Evolutionary conservation across 2,797 vertebrate species (phyloP), one percentile per base, ranked within the genome.

Genomic region (Anguilla anguilla): DNA sequence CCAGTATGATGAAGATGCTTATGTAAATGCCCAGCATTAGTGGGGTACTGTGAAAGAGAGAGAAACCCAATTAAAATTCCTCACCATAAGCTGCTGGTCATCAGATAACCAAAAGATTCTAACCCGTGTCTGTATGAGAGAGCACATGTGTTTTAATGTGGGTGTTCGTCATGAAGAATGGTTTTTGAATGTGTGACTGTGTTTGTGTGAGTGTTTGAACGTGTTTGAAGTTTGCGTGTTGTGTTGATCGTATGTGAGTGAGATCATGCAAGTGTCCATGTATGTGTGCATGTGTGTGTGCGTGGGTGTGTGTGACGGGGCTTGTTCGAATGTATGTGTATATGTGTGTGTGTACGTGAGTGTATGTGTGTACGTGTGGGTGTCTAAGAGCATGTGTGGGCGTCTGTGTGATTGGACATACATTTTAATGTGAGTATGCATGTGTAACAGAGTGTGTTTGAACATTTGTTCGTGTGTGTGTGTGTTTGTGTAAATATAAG

Each of bases 21-120:
- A 97, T 94, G 88, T 98, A 98, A 93, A 97, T 94, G 6, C 97
- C 97, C 90, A 98, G 95, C 97, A 98, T 97, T 93, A 98, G 94
- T 0, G 94, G 93, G 83, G 98, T 98, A 93, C 98, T 98, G 95
- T n/a, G 87, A 88, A 89, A 88, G 92, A 89, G 88, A 84, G 86
- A 77, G 86, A 6, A 84, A 43, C 39, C 31, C 15, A 7, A 39
- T 81, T 39, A 81, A 22, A 17, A 39, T 43, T 77, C 35, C 74
- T 39, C 74, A 77, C 31, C 6, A 43, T 31, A 77, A 31, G 11
- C 35, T 39, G 35, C 35, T 43, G 7, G 1, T 81, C 77, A 81
- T 19, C 43, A 43, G 51, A 22, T 35, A 4, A 84, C 3, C 19
- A 46, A 55, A 3, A 11, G 19, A 35, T 43, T 11, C 31, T 4